A percentile compares a stretch with the other conserved stretches of the same genome.
Evolutionary conservation across 2,113 vertebrate species (phyloP).

Genomic region (Cnemophilus loriae): DNA sequence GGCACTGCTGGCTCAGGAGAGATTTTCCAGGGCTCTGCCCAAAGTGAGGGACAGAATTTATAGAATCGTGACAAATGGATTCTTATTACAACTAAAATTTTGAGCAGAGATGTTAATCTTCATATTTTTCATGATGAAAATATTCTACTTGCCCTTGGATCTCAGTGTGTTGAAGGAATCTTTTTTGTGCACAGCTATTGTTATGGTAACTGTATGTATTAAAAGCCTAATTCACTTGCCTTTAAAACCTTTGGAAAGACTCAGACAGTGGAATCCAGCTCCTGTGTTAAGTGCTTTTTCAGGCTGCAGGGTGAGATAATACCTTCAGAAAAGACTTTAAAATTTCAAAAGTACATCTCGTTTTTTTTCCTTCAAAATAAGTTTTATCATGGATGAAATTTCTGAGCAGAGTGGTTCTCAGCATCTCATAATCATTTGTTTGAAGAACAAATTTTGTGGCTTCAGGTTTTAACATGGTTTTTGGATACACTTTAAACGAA

Average conservation of each 20-base stretch:
- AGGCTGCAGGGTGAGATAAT: background rate
- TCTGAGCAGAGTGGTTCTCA: background rate
- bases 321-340: background rate
- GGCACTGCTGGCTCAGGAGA: background rate
- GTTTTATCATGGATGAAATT: background rate
- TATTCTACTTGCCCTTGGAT: background rate
- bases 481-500: background rate
- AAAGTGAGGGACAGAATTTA: background rate
- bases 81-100: background rate
- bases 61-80: background rate
- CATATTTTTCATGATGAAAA: background rate
- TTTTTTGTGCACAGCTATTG: constrained; percentile 25
- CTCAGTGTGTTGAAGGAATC: background rate
- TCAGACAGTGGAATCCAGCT: background rate
- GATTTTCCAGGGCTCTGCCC: background rate
- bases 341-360: background rate
- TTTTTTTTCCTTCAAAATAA: background rate
- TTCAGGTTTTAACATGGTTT: background rate
- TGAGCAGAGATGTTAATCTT: background rate
- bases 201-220: constrained; percentile 54
- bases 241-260: constrained; percentile 5
- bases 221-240: constrained; percentile 36
- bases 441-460: background rate
- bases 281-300: background rate
- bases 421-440: background rate